Conservation (phyloP, 2,888 invertebrate genomes). For the Criorhina ranunculi region DNA sequence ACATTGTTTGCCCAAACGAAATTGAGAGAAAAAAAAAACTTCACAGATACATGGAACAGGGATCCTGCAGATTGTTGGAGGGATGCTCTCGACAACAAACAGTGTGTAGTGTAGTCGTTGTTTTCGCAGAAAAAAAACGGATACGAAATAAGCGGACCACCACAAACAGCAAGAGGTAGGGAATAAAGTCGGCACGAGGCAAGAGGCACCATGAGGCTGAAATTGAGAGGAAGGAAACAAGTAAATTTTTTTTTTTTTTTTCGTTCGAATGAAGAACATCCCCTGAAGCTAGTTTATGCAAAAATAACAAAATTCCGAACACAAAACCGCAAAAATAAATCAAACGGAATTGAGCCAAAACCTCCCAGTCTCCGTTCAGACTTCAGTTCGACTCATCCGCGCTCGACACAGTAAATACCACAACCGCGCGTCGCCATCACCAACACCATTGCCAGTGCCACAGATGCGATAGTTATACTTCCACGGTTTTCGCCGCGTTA, state of each 20-base stretch:
- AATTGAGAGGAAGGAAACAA: constrained; percentile 1
- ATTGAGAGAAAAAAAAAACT: constrained; percentile 71
- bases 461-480: constrained; percentile 72
- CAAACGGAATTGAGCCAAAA: constrained; percentile 74
- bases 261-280: constrained; percentile 42
- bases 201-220: constrained; percentile 10
- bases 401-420: constrained; percentile 64
- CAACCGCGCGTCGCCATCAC: constrained; percentile 50
- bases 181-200: constrained; percentile 7
- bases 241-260: background rate
- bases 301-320: constrained; percentile 75
- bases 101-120: constrained; percentile 8
- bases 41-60: constrained; percentile 34
- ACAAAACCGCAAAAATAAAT: constrained; percentile 75
- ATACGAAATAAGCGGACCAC: constrained; percentile 23
- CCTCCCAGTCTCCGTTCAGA: constrained; percentile 50
- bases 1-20: constrained; percentile 73
- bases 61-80: constrained; percentile 4
- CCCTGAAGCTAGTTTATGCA: constrained; percentile 62
- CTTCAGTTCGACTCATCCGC: constrained; percentile 26
- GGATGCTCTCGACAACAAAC: constrained; percentile 19
- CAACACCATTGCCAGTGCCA: constrained; percentile 37
- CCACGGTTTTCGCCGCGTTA: constrained; percentile 28
- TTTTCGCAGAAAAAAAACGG: constrained; percentile 12
- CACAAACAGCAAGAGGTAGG: constrained; percentile 17